Base-by-base conservation (phyloP, 2,797 vertebrate genomes). In the Tauraco hartlaubi region DNA sequence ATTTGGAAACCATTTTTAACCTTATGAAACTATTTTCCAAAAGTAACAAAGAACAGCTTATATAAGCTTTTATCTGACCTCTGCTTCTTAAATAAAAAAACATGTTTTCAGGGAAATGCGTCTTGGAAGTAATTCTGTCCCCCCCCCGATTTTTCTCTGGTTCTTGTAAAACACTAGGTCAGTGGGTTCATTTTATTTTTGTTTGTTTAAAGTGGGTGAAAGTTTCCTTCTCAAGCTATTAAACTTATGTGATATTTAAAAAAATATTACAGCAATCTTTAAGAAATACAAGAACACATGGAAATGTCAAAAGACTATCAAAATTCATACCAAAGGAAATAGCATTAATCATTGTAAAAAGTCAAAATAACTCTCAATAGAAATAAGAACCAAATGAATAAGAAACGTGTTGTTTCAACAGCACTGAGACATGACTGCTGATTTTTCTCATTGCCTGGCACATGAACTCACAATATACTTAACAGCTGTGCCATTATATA, bases 41-140 rank as follows among this genome's bases (percentile, higher is more conserved):
- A 97, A 97, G 96, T 96, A 97, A 98, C 94, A 94, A 96, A 97
- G 88, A 94, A 73, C 90, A 93, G 94, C 95, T 97, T 96, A 96
- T 94, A 96, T 75, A 96, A 96, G 83, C 89, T 88, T 96, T 96
- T 96, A 91, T 96, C 96, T 96, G 94, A 95, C 93, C 97, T 97
- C 93, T 95, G 83, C 79, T 97, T 94, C 97, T 97, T 95, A 95
- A 97, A 97, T 97, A 96, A 92, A 97, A 97, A 97, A 97, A 96
- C 86, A 97, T 97, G 96, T 97, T 98, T 98, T 96, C 96, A 96
- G 95, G 91, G 94, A 97, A 97, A 95, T 93, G 62, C 94, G 92
- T 95, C 90, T 97, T 97, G 92, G 91, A 97, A 97, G 75, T 91
- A 86, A 88, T 62, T 75, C 46, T 69, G 62, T 72, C 28, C 35